These are phyloP conservation scores for Plumapathes pennacea DNA, from an alignment of 92 coral and sea anemone species.

Conservation along the genomic window DNA sequence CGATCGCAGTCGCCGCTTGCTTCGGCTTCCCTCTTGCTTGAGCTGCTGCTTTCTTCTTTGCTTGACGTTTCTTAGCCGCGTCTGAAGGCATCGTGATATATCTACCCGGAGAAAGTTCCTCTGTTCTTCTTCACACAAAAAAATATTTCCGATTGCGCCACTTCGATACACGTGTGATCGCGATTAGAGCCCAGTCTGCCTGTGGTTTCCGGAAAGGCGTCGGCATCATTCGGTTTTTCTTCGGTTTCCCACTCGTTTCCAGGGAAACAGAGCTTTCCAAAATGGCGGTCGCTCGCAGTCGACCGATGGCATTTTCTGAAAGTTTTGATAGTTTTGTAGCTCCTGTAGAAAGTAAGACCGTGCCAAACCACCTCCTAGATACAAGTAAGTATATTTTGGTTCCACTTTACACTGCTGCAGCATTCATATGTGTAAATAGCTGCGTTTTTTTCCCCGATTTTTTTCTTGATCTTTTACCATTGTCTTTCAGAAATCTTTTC, in stretches of 20 bases:
- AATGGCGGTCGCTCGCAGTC: slow-evolving; percentile 91
- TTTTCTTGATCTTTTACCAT: slow-evolving; percentile 2
- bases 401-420: neutral
- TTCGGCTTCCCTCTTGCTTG: slow-evolving; percentile 95
- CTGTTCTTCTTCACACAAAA: slow-evolving; percentile 19
- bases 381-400: slow-evolving; percentile 65
- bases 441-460: neutral
- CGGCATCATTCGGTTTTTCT: slow-evolving; percentile 3
- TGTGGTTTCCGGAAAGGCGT: neutral
- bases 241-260: slow-evolving; percentile 36
- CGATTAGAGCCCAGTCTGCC: slow-evolving; percentile 8
- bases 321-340: slow-evolving; percentile 76
- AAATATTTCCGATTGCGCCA: slow-evolving; percentile 48
- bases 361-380: slow-evolving; percentile 93
- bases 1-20: slow-evolving; percentile 55
- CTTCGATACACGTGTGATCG: slow-evolving; percentile 15
- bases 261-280: slow-evolving; percentile 51
- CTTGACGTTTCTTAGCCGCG: slow-evolving; percentile 99
- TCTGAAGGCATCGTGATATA: slow-evolving; percentile 86
- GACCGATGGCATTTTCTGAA: slow-evolving; percentile 67
- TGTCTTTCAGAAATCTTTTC: slow-evolving; percentile 77
- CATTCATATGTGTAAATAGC: neutral
- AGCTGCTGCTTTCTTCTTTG: slow-evolving; percentile 97
- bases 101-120: neutral
- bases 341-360: slow-evolving; percentile 64